A percentile compares a stretch with the other conserved stretches of the same genome.
These are phyloP conservation scores for Apteryx owenii DNA, from an alignment of 2,113 vertebrate species.

Conservation along the genomic window DNA sequence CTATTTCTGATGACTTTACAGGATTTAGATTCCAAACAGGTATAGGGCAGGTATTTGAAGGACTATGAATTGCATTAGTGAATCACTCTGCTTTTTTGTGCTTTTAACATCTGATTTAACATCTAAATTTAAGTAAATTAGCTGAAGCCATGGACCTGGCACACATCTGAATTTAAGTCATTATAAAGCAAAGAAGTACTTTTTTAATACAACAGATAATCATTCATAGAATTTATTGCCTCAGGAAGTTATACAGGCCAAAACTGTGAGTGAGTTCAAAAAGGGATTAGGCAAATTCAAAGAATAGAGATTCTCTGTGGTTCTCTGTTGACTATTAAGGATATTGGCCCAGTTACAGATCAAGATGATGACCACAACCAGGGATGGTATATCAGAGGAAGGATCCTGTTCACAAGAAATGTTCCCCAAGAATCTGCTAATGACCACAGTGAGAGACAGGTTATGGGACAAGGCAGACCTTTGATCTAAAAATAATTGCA, in stretches of 20 bases:
- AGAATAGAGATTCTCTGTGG: not conserved
- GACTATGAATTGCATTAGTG: not conserved
- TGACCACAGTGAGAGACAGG: fast-evolving
- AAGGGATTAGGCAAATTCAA: not conserved
- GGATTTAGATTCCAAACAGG: not conserved
- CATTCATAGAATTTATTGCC: not conserved
- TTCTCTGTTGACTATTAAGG: not conserved
- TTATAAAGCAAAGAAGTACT: not conserved
- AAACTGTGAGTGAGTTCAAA: not conserved
- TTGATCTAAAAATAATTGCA: not conserved
- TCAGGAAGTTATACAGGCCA: not conserved
- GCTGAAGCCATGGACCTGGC: not conserved
- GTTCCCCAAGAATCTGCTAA: not conserved
- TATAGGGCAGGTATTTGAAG: not conserved
- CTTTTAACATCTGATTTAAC: not conserved
- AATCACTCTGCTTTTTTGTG: not conserved
- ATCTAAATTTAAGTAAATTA: not conserved
- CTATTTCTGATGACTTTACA: not conserved
- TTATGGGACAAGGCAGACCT: not conserved
- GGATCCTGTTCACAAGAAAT: not conserved
- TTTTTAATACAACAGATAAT: not conserved
- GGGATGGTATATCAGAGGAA: not conserved
- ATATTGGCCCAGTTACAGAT: not conserved
- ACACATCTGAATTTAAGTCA: not conserved
- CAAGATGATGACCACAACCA: not conserved